These are phyloP conservation scores for Zophobas morio DNA, from an alignment of 1,140 invertebrate genomes.

Conservation along the genomic window DNA sequence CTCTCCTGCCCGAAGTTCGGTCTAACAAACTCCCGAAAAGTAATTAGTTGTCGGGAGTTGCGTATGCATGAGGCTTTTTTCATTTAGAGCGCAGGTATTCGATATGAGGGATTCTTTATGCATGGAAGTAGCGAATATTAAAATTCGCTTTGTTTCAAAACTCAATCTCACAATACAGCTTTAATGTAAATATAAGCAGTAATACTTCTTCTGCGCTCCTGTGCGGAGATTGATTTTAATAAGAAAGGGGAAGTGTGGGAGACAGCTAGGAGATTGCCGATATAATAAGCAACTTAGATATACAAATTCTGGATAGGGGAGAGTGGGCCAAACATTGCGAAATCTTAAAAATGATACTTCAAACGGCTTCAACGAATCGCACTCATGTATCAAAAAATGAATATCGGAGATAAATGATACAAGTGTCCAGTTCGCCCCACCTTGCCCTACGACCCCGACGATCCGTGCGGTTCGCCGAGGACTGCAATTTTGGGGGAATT, in stretches of 20 bases:
- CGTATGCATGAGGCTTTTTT: slow-evolving; percentile 16
- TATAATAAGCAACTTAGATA: slow-evolving; percentile 34
- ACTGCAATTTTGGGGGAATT: too few species aligned
- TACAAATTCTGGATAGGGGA: slow-evolving; percentile 6
- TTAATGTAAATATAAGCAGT: slow-evolving; percentile 63
- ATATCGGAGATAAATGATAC: too few species aligned
- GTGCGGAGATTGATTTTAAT: slow-evolving; percentile 46
- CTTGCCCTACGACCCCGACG: too few species aligned
- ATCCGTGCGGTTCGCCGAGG: too few species aligned
- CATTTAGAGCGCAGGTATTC: slow-evolving; percentile 45
- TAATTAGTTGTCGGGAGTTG: slow-evolving; percentile 13
- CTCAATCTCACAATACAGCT: slow-evolving; percentile 63
- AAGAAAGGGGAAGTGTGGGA: slow-evolving; percentile 44
- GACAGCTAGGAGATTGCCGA: slow-evolving; percentile 46
- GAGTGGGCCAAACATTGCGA: not conserved
- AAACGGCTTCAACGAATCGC: too few species aligned
- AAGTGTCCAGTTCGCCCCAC: too few species aligned
- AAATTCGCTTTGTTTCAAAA: slow-evolving; percentile 64
- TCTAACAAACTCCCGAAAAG: not conserved
- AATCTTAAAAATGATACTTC: not conserved
- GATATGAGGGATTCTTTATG: slow-evolving; percentile 56
- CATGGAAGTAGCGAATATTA: slow-evolving; percentile 62
- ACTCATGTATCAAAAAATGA: too few species aligned
- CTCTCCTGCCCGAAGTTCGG: not conserved
- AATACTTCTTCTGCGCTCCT: slow-evolving; percentile 21